Conservation (phyloP, 2,113 vertebrate species). For the Poeciliopsis retropinna region DNA sequence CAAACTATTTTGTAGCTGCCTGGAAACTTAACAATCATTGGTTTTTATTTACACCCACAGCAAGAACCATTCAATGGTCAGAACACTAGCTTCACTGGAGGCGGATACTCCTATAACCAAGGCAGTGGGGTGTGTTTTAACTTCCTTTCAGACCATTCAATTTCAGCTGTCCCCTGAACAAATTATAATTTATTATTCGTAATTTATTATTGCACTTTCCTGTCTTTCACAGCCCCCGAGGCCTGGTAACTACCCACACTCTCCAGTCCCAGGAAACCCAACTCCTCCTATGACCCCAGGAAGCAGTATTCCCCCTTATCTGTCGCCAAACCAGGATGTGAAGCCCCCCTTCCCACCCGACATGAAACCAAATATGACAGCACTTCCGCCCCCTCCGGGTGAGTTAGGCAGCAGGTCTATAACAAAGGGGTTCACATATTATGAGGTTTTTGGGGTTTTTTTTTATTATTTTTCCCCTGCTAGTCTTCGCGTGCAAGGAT, state of each 20-base stretch:
- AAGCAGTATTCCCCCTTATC: slow-evolving; percentile 95
- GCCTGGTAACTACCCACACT: slow-evolving; percentile 97
- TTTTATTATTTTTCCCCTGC: background rate
- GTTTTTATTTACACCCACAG: slow-evolving; percentile 59
- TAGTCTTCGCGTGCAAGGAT: background rate
- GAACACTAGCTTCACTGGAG: slow-evolving; percentile 85
- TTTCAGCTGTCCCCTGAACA: background rate
- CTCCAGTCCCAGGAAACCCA: slow-evolving; percentile 98
- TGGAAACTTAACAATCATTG: background rate
- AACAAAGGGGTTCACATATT: background rate
- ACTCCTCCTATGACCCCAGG: slow-evolving; percentile 98
- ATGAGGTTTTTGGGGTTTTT: too few relatives aligned
- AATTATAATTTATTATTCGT: too few relatives aligned
- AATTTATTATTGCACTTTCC: slow-evolving; percentile 22
- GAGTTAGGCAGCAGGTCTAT: slow-evolving; percentile 63
- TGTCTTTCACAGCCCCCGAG: slow-evolving; percentile 87
- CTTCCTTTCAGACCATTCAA: background rate
- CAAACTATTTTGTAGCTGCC: background rate
- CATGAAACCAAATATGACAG: slow-evolving; percentile 98
- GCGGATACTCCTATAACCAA: slow-evolving; percentile 88
- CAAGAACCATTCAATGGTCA: slow-evolving; percentile 86
- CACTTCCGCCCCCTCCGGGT: slow-evolving; percentile 95
- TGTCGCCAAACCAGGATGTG: slow-evolving; percentile 96
- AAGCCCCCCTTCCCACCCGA: slow-evolving; percentile 98
- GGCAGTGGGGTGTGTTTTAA: slow-evolving; percentile 84